A percentile compares a stretch with the other conserved stretches of the same genome.
Evolutionary conservation across 35 echinoderm and acorn worm genomes (phyloP).

Genomic region (Chiridota heheva): DNA sequence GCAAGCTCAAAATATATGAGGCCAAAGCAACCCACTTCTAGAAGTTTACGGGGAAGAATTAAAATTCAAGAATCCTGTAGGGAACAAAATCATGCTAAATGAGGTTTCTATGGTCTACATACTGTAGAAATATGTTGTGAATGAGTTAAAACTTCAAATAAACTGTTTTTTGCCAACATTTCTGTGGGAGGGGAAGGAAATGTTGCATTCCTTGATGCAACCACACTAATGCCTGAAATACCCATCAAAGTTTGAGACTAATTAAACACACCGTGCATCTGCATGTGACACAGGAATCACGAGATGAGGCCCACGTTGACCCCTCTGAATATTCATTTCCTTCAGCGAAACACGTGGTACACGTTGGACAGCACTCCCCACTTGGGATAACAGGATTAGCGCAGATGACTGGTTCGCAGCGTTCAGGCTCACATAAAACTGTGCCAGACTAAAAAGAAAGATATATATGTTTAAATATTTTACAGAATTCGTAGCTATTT

Average conservation of each 20-base stretch:
- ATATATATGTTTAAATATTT: background rate
- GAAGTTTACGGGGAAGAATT: no score
- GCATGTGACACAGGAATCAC: conserved; percentile 13
- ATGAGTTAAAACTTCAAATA: background rate
- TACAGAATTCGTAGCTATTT: background rate
- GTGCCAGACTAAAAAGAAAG: conserved; percentile 57
- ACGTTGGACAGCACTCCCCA: conserved; percentile 76
- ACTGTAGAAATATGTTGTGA: background rate
- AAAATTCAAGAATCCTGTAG: no score
- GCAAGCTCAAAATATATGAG: no score
- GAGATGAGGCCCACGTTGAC: background rate
- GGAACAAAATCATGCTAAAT: no score
- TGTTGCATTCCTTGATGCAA: background rate
- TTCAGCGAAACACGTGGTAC: conserved; percentile 49
- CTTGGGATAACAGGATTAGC: conserved; percentile 23
- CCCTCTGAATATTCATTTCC: background rate
- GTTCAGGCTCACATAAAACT: conserved; percentile 54
- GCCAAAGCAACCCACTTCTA: no score
- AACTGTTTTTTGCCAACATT: background rate
- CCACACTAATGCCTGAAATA: background rate
- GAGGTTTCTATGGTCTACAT: no score
- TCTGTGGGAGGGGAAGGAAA: background rate
- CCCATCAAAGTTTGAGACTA: background rate
- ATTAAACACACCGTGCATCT: conserved; percentile 55
- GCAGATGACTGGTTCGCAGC: conserved; percentile 55